Conservation (phyloP, 2,888 invertebrate genomes). For the Diarsia mendica region DNA sequence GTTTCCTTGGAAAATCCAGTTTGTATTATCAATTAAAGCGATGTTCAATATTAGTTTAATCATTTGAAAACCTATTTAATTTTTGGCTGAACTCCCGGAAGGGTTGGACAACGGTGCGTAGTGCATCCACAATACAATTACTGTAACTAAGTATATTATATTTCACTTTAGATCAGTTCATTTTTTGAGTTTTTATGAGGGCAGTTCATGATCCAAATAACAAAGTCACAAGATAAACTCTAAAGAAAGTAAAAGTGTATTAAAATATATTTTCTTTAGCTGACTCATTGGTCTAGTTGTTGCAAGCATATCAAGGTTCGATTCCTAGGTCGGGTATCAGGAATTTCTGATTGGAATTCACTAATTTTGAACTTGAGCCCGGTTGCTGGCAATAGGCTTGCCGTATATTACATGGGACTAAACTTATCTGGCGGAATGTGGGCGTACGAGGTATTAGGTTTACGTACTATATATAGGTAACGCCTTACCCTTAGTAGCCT, state of each 20-base stretch:
- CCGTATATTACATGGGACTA: neutral
- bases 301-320: neutral
- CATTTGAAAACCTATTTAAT: neutral
- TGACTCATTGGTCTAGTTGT: neutral
- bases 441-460: neutral
- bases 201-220: neutral
- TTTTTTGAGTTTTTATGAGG: too few species aligned
- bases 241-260: neutral
- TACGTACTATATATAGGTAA: too few species aligned
- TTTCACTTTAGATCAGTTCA: neutral
- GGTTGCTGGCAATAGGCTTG: neutral
- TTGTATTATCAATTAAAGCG: constrained; percentile 36
- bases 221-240: neutral
- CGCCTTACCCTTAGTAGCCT: neutral
- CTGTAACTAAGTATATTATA: too few species aligned
- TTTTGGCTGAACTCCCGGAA: neutral
- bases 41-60: neutral
- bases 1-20: constrained; percentile 13
- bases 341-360: neutral
- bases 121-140: neutral
- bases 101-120: neutral
- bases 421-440: neutral
- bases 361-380: neutral
- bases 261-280: neutral
- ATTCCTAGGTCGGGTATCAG: neutral